Evolutionary conservation across 2,113 vertebrate species (phyloP), one percentile per base, ranked within the genome.

Genomic region (Grammomys dolichurus): DNA sequence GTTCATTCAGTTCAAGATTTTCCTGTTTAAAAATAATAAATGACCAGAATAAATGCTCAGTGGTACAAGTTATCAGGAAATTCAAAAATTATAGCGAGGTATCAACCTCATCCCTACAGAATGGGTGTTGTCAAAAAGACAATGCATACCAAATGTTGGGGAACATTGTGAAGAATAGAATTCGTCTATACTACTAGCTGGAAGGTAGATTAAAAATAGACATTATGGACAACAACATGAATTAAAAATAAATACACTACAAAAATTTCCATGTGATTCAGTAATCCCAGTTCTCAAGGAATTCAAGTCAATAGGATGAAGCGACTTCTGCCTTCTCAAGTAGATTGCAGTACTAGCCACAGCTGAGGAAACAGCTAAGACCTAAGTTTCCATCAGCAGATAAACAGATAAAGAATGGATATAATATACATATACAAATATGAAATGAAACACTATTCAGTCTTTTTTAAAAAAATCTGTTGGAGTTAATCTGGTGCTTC

Each of bases 1-100:
- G 13, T 56, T 97, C 24, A 28, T 9, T 76, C 36, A 88, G 13
- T 56, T 97, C 51, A 86, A 81, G 72, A 88, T 81, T 94, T 93
- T 77, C 24, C 2, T 43, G 28, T 48, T 81, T 40, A 20, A 76
- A 82, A 91, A 91, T 8, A 72, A 84, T 13, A 89, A 72, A 84
- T 14, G 33, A 24, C 20, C 69, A 77, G 76, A 67, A 76, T 22
- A 82, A 76, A 48, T 51, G 48, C 20, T 78, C 12, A 76, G 9
- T 11, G 10, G 63, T 3, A 14, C 5, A 40, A 78, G 54, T 56
- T 54, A 76, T 43, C 67, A 36, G 33, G 82, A 46, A 90, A 90
- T 81, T 22, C 46, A 80, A 60, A 10, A 7, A 54, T 46, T 33
- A 48, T 28, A 78, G n/a, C 26, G 7, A 70, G 31, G 3, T 81